Base-by-base conservation (phyloP, 2,113 vertebrate species). In the Pagrus major region DNA sequence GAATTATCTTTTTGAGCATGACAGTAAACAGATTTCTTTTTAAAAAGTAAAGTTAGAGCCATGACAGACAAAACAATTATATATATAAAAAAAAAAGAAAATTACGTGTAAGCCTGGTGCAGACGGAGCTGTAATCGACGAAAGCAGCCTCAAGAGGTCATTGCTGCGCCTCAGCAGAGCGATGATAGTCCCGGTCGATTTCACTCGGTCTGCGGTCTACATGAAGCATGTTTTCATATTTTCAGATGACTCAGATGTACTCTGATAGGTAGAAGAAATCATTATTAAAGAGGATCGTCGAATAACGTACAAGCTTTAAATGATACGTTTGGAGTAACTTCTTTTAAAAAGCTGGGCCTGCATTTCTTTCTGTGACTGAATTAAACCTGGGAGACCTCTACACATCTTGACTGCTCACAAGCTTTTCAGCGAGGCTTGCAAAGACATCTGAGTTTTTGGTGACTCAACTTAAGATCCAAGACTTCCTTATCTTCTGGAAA, bases 71-170 rank as follows among this genome's bases (percentile, higher is more conserved):
- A n/a, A n/a, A n/a, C n/a, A n/a, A n/a, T n/a, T n/a, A n/a, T n/a
- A n/a, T n/a, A n/a, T n/a, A n/a, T n/a, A n/a, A n/a, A n/a, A n/a
- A n/a, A n/a, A n/a, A n/a, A n/a, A n/a, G n/a, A n/a, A n/a, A 51
- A 27, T 1, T 12, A 41, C 6, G 21, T 67, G 21, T 67, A 25
- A 66, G 20, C n/a, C 14, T 15, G 3, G 18, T 51, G 25, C 18
- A 8, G 21, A 3, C 56, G 70, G 42, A 41, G 37, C 6, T 54
- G 33, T 69, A 11, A 44, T 66, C 0, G 20, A 5, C 63, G 1
- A 14, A 1, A 10, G 18, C 16, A 33, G 59, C 84, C 80, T 67
- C 44, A 27, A 71, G 79, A 55, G 39, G 75, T 61, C 54, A 2
- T 2, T 1, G 12, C 14, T 61, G 54, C 47, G 18, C 71, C 23